Base-by-base conservation (phyloP, 2,113 vertebrate genomes). In the Aleadryas rufinucha region DNA sequence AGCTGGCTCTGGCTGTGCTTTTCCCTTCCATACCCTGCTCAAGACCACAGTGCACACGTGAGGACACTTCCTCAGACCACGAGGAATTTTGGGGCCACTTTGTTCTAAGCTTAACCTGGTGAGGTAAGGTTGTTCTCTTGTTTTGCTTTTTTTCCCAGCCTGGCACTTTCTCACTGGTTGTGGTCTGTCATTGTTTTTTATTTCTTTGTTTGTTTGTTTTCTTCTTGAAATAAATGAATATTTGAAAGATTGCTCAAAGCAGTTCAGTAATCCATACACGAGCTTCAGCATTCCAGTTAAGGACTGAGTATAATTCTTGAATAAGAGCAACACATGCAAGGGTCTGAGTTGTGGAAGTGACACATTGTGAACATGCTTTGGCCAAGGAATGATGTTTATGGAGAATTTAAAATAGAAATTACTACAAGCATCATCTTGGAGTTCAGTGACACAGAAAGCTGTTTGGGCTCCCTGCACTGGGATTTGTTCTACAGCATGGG, bases 31-130 rank as follows among this genome's bases (percentile, higher is more conserved):
- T 35, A 1, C 33, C 53, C 33, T 41, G 39, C 57, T 41, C 13
- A 11, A 8, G 35, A 35, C 19, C 18, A 1, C 60, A 27, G 27
- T 11, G 15, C 24, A 5, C 2, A 4, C 59, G 24, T 0, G 2
- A 11, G 23, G 26, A 13, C 14, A 4, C 20, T 45, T 69, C 49
- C 35, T 61, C 16, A 49, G 37, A 44, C 9, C 35, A 23, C 1
- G 1, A 42, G 41, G 22, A 19, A 35, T 45, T 70, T 57, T 28
- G 76, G 28, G 80, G 16, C 54, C 7, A 1, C 56, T 69, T 59
- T 17, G 41, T 72, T 44, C 5, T 33, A 7, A 64, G 49, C 15
- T 59, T 44, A 56, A 52, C 33, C 37, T 28, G 1, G 22, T 39
- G 57, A 22, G 41, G 57, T 60, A 39, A 56, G 37, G 6, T 41